Evolutionary conservation across 2,113 vertebrate species (phyloP).

Genomic region (Lipophrys pholis): DNA sequence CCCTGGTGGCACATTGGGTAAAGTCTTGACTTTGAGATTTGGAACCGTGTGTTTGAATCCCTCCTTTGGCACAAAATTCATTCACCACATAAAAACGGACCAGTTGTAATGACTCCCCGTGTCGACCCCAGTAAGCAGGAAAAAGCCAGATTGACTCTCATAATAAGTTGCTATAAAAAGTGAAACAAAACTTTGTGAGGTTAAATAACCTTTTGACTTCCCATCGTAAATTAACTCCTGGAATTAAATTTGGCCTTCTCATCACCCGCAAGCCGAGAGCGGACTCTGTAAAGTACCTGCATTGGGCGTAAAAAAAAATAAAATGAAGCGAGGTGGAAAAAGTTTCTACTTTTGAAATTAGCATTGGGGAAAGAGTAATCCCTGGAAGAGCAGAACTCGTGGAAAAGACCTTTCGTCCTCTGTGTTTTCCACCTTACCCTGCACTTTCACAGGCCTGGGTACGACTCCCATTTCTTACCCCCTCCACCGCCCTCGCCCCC

Average conservation of each 20-base stretch:
- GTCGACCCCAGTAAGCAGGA: no score
- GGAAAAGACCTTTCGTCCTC: constrained; percentile 1
- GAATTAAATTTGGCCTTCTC: constrained; percentile 22
- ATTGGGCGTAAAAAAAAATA: no score
- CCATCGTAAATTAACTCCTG: background rate
- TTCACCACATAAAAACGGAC: no score
- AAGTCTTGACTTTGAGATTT: no score
- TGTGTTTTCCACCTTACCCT: constrained; percentile 30
- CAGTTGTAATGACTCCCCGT: no score
- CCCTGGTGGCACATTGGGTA: no score
- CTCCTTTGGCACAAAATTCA: no score
- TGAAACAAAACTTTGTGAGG: constrained; percentile 1
- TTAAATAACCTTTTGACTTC: background rate
- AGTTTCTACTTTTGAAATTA: constrained; percentile 21
- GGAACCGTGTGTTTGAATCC: no score
- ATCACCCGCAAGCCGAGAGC: background rate
- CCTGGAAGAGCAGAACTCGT: background rate
- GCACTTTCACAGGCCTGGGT: constrained; percentile 25
- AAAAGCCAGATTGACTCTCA: no score
- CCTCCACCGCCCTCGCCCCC: background rate
- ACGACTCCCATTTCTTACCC: background rate
- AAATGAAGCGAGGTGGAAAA: constrained; percentile 7
- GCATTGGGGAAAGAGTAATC: constrained; percentile 11
- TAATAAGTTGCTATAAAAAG: background rate
- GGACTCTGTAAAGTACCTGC: no score